A percentile compares a stretch with the other conserved stretches of the same genome.
Evolutionary conservation across 2,888 invertebrate species (phyloP).

Genomic region (Mactromeris polynyma): DNA sequence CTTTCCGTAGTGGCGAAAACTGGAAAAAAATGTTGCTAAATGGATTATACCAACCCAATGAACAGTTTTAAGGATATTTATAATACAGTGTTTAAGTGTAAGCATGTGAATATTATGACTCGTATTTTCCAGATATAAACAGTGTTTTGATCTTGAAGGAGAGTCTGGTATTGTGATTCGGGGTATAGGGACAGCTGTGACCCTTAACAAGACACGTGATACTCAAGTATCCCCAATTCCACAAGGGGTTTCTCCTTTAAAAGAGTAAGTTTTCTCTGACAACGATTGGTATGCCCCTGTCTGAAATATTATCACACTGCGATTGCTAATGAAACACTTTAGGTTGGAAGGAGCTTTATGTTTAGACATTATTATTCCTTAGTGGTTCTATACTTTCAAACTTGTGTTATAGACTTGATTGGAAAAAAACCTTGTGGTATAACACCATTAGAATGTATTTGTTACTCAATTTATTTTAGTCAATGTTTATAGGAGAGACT

Average conservation of each 20-base stretch:
- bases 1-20: too few relatives aligned
- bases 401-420: too few relatives aligned
- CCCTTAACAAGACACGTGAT: constrained; percentile 87
- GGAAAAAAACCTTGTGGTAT: too few relatives aligned
- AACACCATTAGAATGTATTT: too few relatives aligned
- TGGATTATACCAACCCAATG: too few relatives aligned
- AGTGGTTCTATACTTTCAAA: not conserved
- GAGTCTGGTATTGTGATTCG: constrained; percentile 98
- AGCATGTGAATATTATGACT: not conserved
- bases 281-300: not conserved
- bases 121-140: constrained; percentile 91
- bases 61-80: too few relatives aligned
- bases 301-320: not conserved
- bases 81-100: not conserved
- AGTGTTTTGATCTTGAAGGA: constrained; percentile 98
- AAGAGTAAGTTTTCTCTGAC: constrained; percentile 83
- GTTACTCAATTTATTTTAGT: too few relatives aligned
- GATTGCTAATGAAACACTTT: not conserved
- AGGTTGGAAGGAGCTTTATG: not conserved
- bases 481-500: too few relatives aligned
- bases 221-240: constrained; percentile 76
- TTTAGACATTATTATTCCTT: not conserved
- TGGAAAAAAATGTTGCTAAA: too few relatives aligned
- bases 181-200: constrained; percentile 96
- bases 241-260: constrained; percentile 80